These are phyloP conservation scores for Cylindroiulus punctatus DNA, from an alignment of 2,888 invertebrate species.

Conservation along the genomic window DNA sequence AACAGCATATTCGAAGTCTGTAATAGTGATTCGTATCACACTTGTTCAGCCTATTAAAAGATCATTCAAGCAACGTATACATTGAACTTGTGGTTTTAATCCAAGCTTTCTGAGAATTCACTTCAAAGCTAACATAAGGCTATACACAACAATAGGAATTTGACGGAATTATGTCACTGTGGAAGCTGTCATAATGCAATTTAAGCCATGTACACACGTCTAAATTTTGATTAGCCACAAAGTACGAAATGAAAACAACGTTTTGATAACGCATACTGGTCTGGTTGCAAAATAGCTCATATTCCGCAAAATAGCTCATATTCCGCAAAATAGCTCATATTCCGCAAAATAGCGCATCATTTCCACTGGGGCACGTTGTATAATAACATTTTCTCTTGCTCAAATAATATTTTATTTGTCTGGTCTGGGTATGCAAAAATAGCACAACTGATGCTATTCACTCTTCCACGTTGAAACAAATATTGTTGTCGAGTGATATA, in stretches of 20 bases:
- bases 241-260: background rate
- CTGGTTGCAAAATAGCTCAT: background rate
- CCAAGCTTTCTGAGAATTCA: too few species aligned
- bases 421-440: background rate
- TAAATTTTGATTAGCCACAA: slow-evolving; percentile 2
- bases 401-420: background rate
- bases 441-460: background rate
- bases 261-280: background rate
- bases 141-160: too few species aligned
- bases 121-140: too few species aligned
- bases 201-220: background rate
- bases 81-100: too few species aligned
- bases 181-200: background rate
- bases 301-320: too few species aligned
- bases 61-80: too few species aligned
- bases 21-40: too few species aligned
- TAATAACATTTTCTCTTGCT: background rate
- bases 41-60: too few species aligned
- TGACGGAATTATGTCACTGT: too few species aligned
- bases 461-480: background rate
- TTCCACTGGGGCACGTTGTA: background rate
- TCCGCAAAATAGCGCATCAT: background rate
- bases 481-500: background rate
- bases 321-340: background rate
- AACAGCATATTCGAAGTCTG: too few species aligned